These are phyloP conservation scores for Diachasmimorpha longicaudata DNA, from an alignment of 1,140 invertebrate species.

Conservation along the genomic window DNA sequence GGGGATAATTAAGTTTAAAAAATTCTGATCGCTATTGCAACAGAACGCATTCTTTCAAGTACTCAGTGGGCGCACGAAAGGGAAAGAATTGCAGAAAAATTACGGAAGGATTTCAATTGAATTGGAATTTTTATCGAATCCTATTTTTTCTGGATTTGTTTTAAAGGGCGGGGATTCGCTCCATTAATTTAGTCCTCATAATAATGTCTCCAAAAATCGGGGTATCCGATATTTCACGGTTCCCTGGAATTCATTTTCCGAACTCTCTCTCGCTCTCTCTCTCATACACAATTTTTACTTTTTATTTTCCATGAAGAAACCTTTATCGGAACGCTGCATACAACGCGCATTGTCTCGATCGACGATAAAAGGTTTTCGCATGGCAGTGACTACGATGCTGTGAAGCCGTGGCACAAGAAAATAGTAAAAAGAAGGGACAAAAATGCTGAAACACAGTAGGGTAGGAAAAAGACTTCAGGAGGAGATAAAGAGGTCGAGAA, in stretches of 20 bases:
- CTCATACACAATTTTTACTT: neutral
- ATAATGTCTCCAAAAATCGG: neutral
- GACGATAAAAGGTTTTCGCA: slow-evolving; percentile 48
- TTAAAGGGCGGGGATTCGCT: too few relatives aligned
- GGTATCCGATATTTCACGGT: neutral
- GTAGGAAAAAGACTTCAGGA: slow-evolving; percentile 18
- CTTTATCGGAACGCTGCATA: slow-evolving; percentile 11
- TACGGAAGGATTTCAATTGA: too few relatives aligned
- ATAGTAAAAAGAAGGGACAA: slow-evolving; percentile 9
- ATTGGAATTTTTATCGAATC: too few relatives aligned
- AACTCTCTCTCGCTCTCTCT: too few relatives aligned
- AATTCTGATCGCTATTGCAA: neutral
- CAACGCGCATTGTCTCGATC: slow-evolving; percentile 39
- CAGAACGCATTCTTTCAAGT: neutral
- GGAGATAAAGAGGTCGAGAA: slow-evolving; percentile 48
- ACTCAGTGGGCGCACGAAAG: neutral
- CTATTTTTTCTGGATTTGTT: too few relatives aligned
- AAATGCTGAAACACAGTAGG: slow-evolving; percentile 1
- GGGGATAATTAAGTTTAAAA: neutral
- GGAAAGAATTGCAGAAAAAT: too few relatives aligned
- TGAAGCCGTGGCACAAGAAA: slow-evolving; percentile 20
- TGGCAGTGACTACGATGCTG: slow-evolving; percentile 30
- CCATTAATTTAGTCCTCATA: too few relatives aligned
- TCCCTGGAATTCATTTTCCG: neutral
- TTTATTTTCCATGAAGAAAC: slow-evolving; percentile 4